Percentiles rank a stretch among this genome's conserved stretches.
Conservation (phyloP, 2,113 vertebrate species). For the Campylomormyrus numenius region DNA sequence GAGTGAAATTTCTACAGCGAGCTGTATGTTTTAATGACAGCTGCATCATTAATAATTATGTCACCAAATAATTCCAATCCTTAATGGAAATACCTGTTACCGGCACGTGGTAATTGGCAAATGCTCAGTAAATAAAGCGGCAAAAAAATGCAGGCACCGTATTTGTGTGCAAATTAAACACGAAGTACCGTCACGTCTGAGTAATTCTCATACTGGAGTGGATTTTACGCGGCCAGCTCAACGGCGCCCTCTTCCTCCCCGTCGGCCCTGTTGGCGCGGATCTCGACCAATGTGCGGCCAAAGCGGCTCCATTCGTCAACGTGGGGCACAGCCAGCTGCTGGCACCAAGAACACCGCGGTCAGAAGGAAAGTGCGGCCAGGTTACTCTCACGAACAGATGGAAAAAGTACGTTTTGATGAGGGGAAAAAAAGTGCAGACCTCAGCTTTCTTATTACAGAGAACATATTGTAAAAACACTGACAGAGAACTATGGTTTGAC, state of each 20-base stretch:
- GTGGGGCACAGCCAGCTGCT: constrained; percentile 81
- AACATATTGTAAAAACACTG: neutral
- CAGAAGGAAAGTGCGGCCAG: neutral
- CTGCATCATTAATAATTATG: neutral
- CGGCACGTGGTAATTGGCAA: constrained; percentile 24
- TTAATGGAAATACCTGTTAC: constrained; percentile 14
- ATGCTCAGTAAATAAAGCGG: constrained; percentile 21
- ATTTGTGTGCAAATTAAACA: constrained; percentile 1
- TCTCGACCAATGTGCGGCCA: constrained; percentile 85
- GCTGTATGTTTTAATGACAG: constrained; percentile 2
- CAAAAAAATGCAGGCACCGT: constrained; percentile 28
- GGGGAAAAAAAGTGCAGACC: neutral
- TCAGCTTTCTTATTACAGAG: neutral
- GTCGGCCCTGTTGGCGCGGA: constrained; percentile 86
- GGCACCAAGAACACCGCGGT: constrained; percentile 8
- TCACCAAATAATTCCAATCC: constrained; percentile 10
- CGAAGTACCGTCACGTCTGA: neutral
- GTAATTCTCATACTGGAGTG: neutral
- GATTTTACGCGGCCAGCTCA: constrained; percentile 72
- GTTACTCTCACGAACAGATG: neutral
- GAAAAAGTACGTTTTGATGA: neutral
- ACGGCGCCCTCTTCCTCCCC: constrained; percentile 81
- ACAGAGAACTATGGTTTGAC: neutral
- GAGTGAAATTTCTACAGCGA: constrained; percentile 4
- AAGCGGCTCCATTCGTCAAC: constrained; percentile 87